These are phyloP conservation scores for Drosophila limbata DNA, from an alignment of 2,888 invertebrate genomes.

Conservation along the genomic window DNA sequence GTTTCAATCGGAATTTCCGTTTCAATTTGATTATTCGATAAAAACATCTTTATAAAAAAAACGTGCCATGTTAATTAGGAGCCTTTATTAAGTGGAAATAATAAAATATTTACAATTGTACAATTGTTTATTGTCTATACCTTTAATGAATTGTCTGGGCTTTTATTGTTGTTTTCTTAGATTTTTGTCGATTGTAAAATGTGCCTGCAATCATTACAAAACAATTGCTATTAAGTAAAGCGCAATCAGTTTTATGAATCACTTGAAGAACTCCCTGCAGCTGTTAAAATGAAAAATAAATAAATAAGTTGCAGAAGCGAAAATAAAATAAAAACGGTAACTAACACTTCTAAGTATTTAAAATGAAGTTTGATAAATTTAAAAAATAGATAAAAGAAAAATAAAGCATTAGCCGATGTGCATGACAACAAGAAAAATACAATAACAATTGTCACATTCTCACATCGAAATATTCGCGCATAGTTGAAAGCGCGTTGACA, in stretches of 20 bases:
- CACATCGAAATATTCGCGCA: constrained; percentile 70
- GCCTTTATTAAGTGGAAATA: constrained; percentile 50
- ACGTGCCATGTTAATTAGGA: constrained; percentile 60
- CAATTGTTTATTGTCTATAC: constrained; percentile 33
- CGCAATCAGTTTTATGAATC: background rate
- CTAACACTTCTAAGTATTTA: too few species aligned
- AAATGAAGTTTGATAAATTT: too few species aligned
- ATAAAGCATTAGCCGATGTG: too few species aligned
- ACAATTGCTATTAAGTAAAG: constrained; percentile 14
- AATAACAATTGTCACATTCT: constrained; percentile 64
- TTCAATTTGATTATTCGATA: constrained; percentile 28
- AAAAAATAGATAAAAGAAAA: too few species aligned
- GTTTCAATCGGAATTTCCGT: constrained; percentile 51
- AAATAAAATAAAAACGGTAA: background rate
- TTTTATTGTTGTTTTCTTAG: constrained; percentile 13
- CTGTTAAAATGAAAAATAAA: background rate
- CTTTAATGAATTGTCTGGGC: constrained; percentile 3
- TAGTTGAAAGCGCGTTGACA: constrained; percentile 74
- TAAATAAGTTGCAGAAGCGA: background rate
- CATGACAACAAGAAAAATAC: constrained; percentile 49
- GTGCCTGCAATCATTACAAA: constrained; percentile 13
- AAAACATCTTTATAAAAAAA: constrained; percentile 31
- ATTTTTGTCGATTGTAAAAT: constrained; percentile 28
- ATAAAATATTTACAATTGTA: constrained; percentile 46
- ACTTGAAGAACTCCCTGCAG: background rate